Conservation (phyloP, 2,888 invertebrate species). For the Tenthredo amoena region DNA sequence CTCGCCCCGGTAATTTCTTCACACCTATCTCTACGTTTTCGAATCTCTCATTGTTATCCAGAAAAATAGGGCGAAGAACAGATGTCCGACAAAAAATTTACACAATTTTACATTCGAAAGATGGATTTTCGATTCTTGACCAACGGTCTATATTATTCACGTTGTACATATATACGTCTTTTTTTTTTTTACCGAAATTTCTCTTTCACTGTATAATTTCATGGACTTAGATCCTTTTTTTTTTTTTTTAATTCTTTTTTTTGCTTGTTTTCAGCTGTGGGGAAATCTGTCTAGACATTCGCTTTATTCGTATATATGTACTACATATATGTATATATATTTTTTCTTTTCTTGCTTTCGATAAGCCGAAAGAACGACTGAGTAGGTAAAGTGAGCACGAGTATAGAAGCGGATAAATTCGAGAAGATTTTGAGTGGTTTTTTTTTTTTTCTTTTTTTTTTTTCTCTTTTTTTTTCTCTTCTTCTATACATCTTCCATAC, state of each 20-base stretch:
- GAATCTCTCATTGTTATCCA: too few species aligned
- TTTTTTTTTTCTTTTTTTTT: neutral
- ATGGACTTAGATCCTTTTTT: too few species aligned
- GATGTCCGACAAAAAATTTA: neutral
- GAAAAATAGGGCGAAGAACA: neutral
- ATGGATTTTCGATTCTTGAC: neutral
- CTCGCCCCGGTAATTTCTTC: neutral
- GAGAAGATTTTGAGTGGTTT: neutral
- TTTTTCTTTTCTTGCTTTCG: neutral
- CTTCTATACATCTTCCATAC: neutral
- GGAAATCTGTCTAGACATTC: too few species aligned
- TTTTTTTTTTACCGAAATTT: too few species aligned
- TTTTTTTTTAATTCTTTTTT: too few species aligned
- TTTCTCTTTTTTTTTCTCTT: neutral
- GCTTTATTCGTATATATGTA: too few species aligned
- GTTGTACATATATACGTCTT: too few species aligned
- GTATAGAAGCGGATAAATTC: neutral
- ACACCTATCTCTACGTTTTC: neutral
- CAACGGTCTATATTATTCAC: too few species aligned
- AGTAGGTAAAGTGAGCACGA: neutral
- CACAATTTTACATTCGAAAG: neutral
- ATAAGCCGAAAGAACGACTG: neutral
- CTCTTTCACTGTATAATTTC: too few species aligned
- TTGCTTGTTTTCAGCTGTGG: too few species aligned
- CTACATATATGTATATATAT: neutral